A percentile compares a stretch with the other conserved stretches of the same genome.
These are phyloP conservation scores for Tiaroga cobitis DNA, from an alignment of 2,797 vertebrate species.

Conservation along the genomic window DNA sequence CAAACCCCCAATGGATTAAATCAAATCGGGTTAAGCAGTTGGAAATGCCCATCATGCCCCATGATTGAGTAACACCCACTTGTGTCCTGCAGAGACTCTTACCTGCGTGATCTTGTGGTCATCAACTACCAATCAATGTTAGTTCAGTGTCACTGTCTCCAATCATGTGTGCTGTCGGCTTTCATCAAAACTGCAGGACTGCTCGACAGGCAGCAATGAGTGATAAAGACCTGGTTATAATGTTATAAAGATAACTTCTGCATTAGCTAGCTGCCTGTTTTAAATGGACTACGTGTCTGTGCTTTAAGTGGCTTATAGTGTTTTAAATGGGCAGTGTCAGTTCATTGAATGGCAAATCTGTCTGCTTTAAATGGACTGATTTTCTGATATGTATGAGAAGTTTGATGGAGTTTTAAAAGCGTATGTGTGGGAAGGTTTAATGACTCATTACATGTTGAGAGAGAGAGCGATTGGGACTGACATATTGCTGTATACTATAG, in stretches of 20 bases:
- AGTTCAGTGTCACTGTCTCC: no score
- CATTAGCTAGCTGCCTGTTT: background rate
- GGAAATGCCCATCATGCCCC: no score
- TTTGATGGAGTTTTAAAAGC: background rate
- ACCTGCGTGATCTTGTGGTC: no score
- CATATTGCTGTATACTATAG: background rate
- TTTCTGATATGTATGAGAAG: slow-evolving; percentile 4
- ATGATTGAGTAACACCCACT: no score
- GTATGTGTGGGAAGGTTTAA: background rate
- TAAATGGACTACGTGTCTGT: background rate
- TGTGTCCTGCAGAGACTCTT: no score
- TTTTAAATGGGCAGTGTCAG: background rate
- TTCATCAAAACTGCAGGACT: background rate
- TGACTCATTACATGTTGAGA: background rate
- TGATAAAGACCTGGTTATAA: background rate
- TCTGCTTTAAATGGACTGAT: background rate
- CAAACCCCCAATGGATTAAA: no score
- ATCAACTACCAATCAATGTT: no score
- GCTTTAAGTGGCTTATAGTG: background rate
- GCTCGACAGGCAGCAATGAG: background rate
- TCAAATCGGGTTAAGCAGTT: no score
- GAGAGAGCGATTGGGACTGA: background rate
- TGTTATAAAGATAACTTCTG: background rate
- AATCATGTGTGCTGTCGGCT: no score
- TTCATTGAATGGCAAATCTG: background rate